Base-by-base conservation (phyloP, 2,797 vertebrate genomes). In the Cryptoprocta ferox region DNA sequence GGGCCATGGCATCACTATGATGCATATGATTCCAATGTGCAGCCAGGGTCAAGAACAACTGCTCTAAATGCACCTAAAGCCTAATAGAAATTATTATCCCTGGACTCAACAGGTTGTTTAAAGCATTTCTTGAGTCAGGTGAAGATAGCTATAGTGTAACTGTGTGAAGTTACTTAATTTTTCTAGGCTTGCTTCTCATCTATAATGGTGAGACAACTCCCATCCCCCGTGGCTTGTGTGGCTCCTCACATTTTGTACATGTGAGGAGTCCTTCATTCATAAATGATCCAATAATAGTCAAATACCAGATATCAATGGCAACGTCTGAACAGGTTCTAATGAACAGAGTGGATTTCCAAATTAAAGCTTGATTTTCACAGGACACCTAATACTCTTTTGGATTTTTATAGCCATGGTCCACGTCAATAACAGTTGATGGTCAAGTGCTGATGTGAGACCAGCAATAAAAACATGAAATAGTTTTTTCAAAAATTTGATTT, bases 1-100 rank as follows among this genome's bases (percentile, higher is more conserved):
- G 42, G 28, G 1, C n/a, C 21, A 61, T 11, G 32, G 39, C 21
- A 30, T 86, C 45, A 48, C 37, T 59, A 8, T 16, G 50, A 37
- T 28, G 11, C 10, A 0, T 18, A 21, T 24, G 37, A 66, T n/a
- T 32, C 68, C 8, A 19, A 2, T 48, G 37, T 15, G 3, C 26
- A 59, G 14, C 19, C 13, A 48, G 19, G 10, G n/a, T 85, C 35
- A 53, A 81, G 48, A 42, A 56, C 56, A 1, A 6, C 13, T 18
- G 0, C 37, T 95, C 19, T 66, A 35, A 68, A 7, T 28, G 4
- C 28, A 32, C 26, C 2, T 59, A 37, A 37, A 45, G 26, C 48
- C 68, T 87, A 56, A 48, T 3, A 76, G 59, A 26, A 87, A 37
- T 39, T 39, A 48, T 48, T 37, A 53, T 45, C 24, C 32, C 14